A percentile compares a stretch with the other conserved stretches of the same genome.
Conservation (phyloP, 1,140 invertebrate species). For the Araneus ventricosus region DNA sequence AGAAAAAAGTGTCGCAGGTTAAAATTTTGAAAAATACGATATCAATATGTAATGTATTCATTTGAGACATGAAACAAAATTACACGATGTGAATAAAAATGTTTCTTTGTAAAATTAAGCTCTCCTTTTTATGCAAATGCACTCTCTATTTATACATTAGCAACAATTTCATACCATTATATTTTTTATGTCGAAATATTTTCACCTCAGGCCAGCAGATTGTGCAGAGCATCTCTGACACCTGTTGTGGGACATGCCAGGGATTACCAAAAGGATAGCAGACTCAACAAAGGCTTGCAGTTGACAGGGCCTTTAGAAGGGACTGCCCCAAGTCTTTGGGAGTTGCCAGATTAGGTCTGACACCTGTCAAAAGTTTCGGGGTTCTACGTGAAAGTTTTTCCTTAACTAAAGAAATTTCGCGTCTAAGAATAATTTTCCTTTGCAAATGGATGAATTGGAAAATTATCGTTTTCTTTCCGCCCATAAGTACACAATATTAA, state of each 20-base stretch:
- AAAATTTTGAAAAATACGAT: too few relatives aligned
- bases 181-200: background rate
- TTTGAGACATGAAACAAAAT: too few relatives aligned
- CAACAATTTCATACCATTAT: background rate
- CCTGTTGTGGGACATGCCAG: background rate
- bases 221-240: background rate
- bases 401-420: slow-evolving; percentile 28
- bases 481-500: background rate
- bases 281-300: slow-evolving; percentile 25
- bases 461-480: background rate
- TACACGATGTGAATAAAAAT: too few relatives aligned
- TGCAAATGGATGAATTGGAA: background rate
- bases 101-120: too few relatives aligned
- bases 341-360: slow-evolving; percentile 19
- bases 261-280: slow-evolving; percentile 21
- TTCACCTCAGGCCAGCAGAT: background rate
- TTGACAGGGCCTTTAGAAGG: slow-evolving; percentile 25
- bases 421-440: background rate
- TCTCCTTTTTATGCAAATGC: too few relatives aligned
- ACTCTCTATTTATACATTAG: too few relatives aligned
- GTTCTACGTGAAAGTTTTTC: slow-evolving; percentile 11
- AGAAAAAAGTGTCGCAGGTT: too few relatives aligned
- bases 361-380: slow-evolving; percentile 37
- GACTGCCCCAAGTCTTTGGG: background rate
- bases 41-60: too few relatives aligned